These are phyloP conservation scores for Cantharis rustica DNA, from an alignment of 2,888 invertebrate species.

Conservation along the genomic window DNA sequence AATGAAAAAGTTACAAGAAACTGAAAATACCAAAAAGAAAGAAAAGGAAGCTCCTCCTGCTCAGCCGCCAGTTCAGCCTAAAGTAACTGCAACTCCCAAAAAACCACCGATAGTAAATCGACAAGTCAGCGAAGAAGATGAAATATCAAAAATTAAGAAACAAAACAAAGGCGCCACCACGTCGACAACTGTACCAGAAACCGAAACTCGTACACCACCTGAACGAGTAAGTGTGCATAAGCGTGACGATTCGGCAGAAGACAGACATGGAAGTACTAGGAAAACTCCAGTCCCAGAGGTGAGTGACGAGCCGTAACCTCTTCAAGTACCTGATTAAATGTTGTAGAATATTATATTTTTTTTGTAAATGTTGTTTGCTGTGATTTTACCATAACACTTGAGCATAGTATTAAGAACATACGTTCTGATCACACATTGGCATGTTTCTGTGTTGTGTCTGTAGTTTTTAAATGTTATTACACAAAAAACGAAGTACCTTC, in stretches of 20 bases:
- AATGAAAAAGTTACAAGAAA: slow-evolving; percentile 86
- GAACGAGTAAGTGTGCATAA: slow-evolving; percentile 60
- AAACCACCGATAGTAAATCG: slow-evolving; percentile 68
- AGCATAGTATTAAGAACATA: slow-evolving; percentile 26
- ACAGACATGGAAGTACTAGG: slow-evolving; percentile 63
- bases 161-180: slow-evolving; percentile 78
- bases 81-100: slow-evolving; percentile 57
- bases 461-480: slow-evolving; percentile 26
- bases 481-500: slow-evolving; percentile 21
- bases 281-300: slow-evolving; percentile 76
- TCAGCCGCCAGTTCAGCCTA: slow-evolving; percentile 63
- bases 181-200: slow-evolving; percentile 56
- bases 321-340: slow-evolving; percentile 52
- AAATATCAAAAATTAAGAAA: slow-evolving; percentile 84
- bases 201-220: slow-evolving; percentile 56
- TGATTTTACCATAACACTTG: slow-evolving; percentile 35
- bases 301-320: slow-evolving; percentile 64
- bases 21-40: slow-evolving; percentile 73
- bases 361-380: slow-evolving; percentile 46
- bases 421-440: slow-evolving; percentile 51
- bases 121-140: slow-evolving; percentile 88
- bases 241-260: slow-evolving; percentile 51
- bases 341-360: slow-evolving; percentile 43
- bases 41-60: slow-evolving; percentile 68
- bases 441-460: slow-evolving; percentile 43